Evolutionary conservation across 1,140 invertebrate species (phyloP), one percentile per base, ranked within the genome.

Genomic region (Spodoptera litura): DNA sequence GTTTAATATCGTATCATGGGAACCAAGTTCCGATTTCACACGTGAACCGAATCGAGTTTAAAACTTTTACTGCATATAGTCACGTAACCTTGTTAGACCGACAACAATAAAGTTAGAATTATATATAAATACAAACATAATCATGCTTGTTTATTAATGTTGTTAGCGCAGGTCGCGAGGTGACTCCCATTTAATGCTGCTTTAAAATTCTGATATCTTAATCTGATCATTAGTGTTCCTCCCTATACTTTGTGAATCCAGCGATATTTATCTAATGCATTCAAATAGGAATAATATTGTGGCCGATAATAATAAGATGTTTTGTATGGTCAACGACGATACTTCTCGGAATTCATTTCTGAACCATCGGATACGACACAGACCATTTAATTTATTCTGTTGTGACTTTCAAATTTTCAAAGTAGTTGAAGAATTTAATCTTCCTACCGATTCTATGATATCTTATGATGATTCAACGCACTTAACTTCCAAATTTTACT

Each of bases 1-100:
- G 84, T 91, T 87, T 86, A 89, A 82, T 86, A 83, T 80, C 78
- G 70, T 84, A 87, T 88, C 84, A 87, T 88, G 87, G 84, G 88
- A 92, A 85, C 81, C 59, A 72, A 76, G 81, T 78, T 85, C 79
- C 78, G 80, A 85, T 85, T 87, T 81, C 80, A 81, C 81, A 82
- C 81, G 81, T 81, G 80, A 83, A 80, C 78, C 72, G 72, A 61
- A 56, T 81, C 79, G 66, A 70, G 78, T 79, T 68, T 70, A 71
- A 78, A 71, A 31, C 44, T 72, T 85, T 83, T 85, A 87, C 71
- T 80, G 80, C 76, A 35, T 59, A 56, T 52, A 81, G 81, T 85
- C 85, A 86, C 85, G 85, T 80, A 76, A 84, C 44, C 55, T 78
- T 64, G 74, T 83, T 81, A 51, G 62, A 31, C 55, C 38, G 79